phyloP scores from a whole-genome alignment of 1,140 invertebrate species.

The Nixonia krombeini region DNA sequence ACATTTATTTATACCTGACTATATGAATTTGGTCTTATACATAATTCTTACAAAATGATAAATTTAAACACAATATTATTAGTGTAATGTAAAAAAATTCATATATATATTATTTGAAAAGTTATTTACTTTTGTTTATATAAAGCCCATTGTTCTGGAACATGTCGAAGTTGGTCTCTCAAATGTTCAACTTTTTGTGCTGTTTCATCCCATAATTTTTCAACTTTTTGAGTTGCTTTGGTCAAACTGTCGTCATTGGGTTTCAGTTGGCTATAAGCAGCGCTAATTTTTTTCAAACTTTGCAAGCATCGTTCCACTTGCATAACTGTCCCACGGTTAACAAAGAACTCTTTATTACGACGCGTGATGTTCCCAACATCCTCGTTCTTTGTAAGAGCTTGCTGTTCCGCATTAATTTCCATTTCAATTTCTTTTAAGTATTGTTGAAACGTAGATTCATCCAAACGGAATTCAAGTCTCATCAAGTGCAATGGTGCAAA shows the following conservation, averaged over 20 bases:
- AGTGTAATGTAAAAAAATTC: too few species aligned
- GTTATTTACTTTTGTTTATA: conserved; percentile 83
- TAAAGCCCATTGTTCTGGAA: conserved; percentile 90
- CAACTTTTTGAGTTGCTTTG: conserved; percentile 78
- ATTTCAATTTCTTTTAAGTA: conserved; percentile 91
- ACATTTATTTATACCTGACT: conserved; percentile 8
- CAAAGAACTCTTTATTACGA: conserved; percentile 84
- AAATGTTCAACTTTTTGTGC: conserved; percentile 80
- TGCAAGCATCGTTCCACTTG: conserved; percentile 83
- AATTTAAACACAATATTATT: too few species aligned
- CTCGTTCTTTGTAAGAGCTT: conserved; percentile 88
- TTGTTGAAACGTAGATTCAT: conserved; percentile 87
- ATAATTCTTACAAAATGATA: too few species aligned
- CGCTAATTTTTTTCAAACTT: conserved; percentile 80
- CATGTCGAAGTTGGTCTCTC: conserved; percentile 83
- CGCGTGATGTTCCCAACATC: conserved; percentile 83
- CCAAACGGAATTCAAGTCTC: conserved; percentile 89
- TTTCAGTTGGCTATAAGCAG: conserved; percentile 77
- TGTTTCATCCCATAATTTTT: conserved; percentile 82
- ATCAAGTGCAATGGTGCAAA: conserved; percentile 88
- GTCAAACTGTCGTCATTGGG: conserved; percentile 77
- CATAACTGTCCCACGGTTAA: conserved; percentile 77
- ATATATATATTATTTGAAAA: too few species aligned
- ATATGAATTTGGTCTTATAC: not conserved
- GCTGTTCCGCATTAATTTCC: conserved; percentile 87